Evolutionary conservation across 2,888 invertebrate genomes (phyloP).

Genomic region (Eilema depressum): DNA sequence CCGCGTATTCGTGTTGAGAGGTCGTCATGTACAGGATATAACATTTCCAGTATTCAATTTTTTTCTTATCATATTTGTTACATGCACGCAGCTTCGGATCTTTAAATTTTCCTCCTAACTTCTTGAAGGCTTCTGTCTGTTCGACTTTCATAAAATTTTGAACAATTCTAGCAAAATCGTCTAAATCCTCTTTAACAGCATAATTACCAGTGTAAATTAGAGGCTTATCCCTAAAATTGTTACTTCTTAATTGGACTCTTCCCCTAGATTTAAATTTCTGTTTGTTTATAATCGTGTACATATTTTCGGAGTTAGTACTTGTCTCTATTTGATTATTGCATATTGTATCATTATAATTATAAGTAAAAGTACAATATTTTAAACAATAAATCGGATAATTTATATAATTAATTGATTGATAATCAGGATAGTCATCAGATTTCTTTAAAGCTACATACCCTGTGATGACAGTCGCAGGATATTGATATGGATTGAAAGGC

Average conservation of each 20-base stretch:
- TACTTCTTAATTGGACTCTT: conserved; percentile 55
- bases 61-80: conserved; percentile 4
- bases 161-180: conserved; percentile 34
- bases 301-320: conserved; percentile 46
- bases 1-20: conserved; percentile 27
- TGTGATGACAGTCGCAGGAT: conserved; percentile 53
- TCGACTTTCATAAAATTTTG: conserved; percentile 33
- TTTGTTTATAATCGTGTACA: conserved; percentile 56
- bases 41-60: conserved; percentile 38
- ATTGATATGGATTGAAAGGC: conserved; percentile 36
- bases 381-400: conserved; percentile 21
- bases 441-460: conserved; percentile 31
- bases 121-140: conserved; percentile 32
- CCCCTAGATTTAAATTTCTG: conserved; percentile 65
- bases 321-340: conserved; percentile 52
- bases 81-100: conserved; percentile 30
- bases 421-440: conserved; percentile 28
- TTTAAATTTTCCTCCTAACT: conserved; percentile 27
- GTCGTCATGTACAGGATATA: conserved; percentile 30
- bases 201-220: conserved; percentile 60
- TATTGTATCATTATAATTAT: conserved; percentile 47
- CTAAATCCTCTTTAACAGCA: conserved; percentile 44
- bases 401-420: conserved; percentile 24
- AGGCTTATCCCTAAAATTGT: conserved; percentile 57
- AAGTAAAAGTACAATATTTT: conserved; percentile 31